Conservation (phyloP, 1,140 invertebrate species). For the Euwallacea similis region DNA sequence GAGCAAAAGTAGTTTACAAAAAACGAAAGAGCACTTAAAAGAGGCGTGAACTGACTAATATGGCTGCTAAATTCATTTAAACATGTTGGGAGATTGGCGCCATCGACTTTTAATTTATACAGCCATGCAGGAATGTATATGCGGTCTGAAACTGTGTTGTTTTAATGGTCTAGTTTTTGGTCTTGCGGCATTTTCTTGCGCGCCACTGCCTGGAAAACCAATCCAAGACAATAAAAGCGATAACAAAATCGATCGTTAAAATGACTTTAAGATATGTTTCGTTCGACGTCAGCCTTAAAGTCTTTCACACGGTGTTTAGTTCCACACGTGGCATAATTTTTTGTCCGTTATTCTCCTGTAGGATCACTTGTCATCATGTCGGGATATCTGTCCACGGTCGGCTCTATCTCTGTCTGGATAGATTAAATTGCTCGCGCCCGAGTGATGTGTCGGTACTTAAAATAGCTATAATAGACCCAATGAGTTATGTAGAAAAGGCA, state of each 20-base stretch:
- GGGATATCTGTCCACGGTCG: conserved; percentile 41
- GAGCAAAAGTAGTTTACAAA: conserved; percentile 19
- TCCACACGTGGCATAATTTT: conserved; percentile 46
- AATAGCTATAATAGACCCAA: conserved; percentile 14
- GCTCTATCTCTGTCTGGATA: conserved; percentile 23
- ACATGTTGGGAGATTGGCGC: conserved; percentile 24
- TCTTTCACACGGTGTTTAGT: conserved; percentile 48
- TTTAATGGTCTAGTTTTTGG: no score
- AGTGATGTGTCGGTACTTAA: conserved; percentile 27
- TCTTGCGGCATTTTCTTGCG: not conserved
- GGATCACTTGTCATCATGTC: conserved; percentile 43
- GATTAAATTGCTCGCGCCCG: conserved; percentile 38
- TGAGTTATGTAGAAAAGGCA: not conserved
- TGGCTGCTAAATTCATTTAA: conserved; percentile 36
- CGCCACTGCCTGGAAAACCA: not conserved
- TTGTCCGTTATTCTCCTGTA: conserved; percentile 32
- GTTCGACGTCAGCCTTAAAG: conserved; percentile 42
- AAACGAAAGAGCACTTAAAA: conserved; percentile 20
- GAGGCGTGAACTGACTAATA: conserved; percentile 26
- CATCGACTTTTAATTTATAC: conserved; percentile 6
- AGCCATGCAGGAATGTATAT: conserved; percentile 1
- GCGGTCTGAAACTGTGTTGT: conserved; percentile 4
- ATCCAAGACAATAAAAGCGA: conserved; percentile 30
- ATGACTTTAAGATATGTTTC: conserved; percentile 30
- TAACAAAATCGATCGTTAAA: conserved; percentile 29